Conservation (phyloP, 2,113 vertebrate species). For the Balaenoptera acutorostrata region DNA sequence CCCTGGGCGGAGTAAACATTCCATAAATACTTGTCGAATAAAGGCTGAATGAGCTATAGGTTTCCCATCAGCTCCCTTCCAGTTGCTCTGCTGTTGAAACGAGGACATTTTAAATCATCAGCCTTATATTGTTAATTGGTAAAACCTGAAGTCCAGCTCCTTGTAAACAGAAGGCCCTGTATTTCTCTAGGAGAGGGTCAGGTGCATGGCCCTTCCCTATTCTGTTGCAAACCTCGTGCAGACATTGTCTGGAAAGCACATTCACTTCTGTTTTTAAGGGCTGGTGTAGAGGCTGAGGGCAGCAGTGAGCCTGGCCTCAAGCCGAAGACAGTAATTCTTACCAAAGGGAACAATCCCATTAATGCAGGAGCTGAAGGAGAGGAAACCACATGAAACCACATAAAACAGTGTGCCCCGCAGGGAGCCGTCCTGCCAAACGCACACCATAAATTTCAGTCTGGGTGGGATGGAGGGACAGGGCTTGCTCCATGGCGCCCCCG, state of each 20-base stretch:
- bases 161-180: neutral
- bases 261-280: neutral
- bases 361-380: neutral
- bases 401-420: rapidly evolving
- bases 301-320: neutral
- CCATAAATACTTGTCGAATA: too few species aligned
- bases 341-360: neutral
- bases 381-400: neutral
- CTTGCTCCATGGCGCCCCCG: rapidly evolving
- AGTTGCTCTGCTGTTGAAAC: rapidly evolving
- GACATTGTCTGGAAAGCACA: neutral
- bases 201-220: rapidly evolving
- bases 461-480: rapidly evolving
- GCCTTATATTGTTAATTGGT: neutral
- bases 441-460: rapidly evolving
- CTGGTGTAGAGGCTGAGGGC: neutral
- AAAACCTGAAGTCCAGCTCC: neutral
- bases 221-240: rapidly evolving
- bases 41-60: neutral
- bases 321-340: neutral
- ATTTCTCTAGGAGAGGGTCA: rapidly evolving
- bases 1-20: rapidly evolving
- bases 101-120: neutral
- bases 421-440: neutral
- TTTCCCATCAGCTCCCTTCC: neutral